Percentiles rank a stretch among this genome's conserved stretches.
These are phyloP conservation scores for Callionymus lyra DNA, from an alignment of 2,113 vertebrate genomes.

Conservation along the genomic window DNA sequence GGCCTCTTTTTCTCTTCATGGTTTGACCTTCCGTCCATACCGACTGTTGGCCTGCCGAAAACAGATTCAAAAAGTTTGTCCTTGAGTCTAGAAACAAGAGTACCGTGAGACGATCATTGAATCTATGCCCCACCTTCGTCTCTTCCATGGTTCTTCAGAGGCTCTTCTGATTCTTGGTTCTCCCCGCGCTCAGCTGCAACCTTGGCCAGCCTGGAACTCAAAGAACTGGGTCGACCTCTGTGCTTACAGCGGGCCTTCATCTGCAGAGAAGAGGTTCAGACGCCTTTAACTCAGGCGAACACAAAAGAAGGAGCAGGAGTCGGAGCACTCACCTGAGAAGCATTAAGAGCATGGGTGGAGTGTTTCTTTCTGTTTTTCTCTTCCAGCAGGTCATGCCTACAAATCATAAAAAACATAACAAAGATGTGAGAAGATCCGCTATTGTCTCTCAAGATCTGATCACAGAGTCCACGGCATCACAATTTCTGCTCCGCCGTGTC, in stretches of 20 bases:
- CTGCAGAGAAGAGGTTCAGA: constrained; percentile 38
- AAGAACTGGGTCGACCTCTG: constrained; percentile 52
- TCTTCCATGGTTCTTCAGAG: constrained; percentile 27
- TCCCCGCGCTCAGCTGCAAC: constrained; percentile 72
- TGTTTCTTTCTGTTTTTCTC: constrained; percentile 46
- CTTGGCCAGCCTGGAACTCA: constrained; percentile 71
- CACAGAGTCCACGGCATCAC: constrained; percentile 17
- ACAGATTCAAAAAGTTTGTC: neutral
- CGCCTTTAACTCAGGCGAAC: constrained; percentile 30
- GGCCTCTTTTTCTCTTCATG: constrained; percentile 45
- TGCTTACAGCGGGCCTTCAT: constrained; percentile 72
- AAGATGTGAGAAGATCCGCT: neutral
- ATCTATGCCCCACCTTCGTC: constrained; percentile 46
- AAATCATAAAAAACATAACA: constrained; percentile 32
- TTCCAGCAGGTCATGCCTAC: constrained; percentile 39
- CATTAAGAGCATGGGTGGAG: constrained; percentile 35
- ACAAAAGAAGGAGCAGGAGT: constrained; percentile 22
- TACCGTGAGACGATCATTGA: neutral
- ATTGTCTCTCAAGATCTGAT: constrained; percentile 9
- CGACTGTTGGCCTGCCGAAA: constrained; percentile 33
- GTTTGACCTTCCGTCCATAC: constrained; percentile 30
- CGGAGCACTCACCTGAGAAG: constrained; percentile 46
- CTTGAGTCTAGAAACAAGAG: neutral
- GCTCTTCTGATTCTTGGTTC: constrained; percentile 27
- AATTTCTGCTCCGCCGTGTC: constrained; percentile 8